Conservation (phyloP, 1,140 invertebrate species). For the Cydia amplana region DNA sequence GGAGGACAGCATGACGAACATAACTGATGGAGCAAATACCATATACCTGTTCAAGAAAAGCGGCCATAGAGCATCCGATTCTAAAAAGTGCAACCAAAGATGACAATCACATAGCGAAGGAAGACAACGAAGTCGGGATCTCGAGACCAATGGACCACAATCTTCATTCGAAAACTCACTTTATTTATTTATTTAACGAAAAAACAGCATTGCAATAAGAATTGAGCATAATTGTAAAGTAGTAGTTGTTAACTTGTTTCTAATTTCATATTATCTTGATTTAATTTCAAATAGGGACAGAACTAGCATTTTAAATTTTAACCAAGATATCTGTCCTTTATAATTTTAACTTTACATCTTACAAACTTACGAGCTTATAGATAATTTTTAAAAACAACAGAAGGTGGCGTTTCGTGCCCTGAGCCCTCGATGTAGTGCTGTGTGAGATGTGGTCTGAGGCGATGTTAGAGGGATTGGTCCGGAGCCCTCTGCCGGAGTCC, state of each 20-base stretch:
- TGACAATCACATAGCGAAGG: not conserved
- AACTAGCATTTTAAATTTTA: conserved; percentile 40
- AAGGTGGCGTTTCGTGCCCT: conserved; percentile 75
- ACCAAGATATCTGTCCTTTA: conserved; percentile 35
- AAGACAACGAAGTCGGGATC: not conserved
- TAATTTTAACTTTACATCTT: conserved; percentile 43
- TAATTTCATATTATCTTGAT: conserved; percentile 41
- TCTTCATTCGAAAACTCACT: conserved; percentile 18
- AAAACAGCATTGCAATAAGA: not conserved
- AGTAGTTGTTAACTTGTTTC: conserved; percentile 34
- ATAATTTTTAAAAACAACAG: conserved; percentile 78
- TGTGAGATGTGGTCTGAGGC: conserved; percentile 74
- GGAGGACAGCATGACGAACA: not conserved
- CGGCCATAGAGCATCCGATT: not conserved
- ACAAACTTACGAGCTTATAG: conserved; percentile 68
- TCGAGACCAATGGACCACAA: conserved; percentile 17
- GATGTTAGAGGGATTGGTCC: conserved; percentile 66
- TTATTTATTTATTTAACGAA: not conserved
- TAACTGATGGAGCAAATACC: not conserved
- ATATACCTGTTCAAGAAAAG: not conserved
- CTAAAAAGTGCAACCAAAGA: not conserved
- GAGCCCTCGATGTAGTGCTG: conserved; percentile 74
- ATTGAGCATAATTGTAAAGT: conserved; percentile 19
- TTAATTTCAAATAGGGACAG: conserved; percentile 36
- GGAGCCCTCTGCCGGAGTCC: conserved; percentile 38